Percentiles rank a stretch among this genome's conserved stretches.
Conservation (phyloP, 2,888 invertebrate species). For the Drosophila affinis region DNA sequence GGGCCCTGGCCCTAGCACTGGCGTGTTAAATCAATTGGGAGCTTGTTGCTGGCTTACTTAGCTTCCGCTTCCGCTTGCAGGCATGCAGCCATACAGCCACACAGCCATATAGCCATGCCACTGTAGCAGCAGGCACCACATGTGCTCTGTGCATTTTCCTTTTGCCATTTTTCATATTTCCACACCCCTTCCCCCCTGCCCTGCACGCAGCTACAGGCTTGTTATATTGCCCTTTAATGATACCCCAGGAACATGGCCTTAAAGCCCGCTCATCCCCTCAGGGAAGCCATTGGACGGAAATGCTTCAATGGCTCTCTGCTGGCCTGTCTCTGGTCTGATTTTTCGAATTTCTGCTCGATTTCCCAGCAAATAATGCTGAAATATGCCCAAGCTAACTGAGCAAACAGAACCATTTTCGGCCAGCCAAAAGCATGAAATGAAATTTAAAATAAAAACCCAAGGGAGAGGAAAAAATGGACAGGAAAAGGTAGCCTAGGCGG, state of each 20-base stretch:
- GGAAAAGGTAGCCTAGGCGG: constrained; percentile 29
- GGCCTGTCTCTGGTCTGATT: neutral
- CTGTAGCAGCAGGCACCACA: constrained; percentile 55
- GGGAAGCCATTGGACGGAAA: neutral
- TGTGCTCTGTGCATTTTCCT: constrained; percentile 55
- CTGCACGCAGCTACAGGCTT: constrained; percentile 4
- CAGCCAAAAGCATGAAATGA: constrained; percentile 59
- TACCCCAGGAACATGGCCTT: constrained; percentile 30
- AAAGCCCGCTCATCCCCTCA: constrained; percentile 18
- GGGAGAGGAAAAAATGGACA: constrained; percentile 22
- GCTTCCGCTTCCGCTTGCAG: constrained; percentile 63
- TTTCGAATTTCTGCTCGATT: constrained; percentile 55
- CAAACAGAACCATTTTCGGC: constrained; percentile 41
- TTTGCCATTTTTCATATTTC: constrained; percentile 63
- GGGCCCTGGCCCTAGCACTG: constrained; percentile 38
- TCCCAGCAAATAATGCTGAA: constrained; percentile 72
- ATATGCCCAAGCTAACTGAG: constrained; percentile 58
- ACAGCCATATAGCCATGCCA: constrained; percentile 35
- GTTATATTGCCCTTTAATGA: constrained; percentile 43
- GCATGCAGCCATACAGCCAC: constrained; percentile 6
- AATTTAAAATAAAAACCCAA: constrained; percentile 61
- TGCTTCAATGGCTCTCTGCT: neutral
- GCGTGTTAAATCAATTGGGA: constrained; percentile 79
- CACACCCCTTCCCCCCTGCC: neutral
- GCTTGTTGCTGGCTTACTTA: constrained; percentile 73